These are phyloP conservation scores for Ascidia mentula DNA, from an alignment of 23 tunicate species.

Conservation along the genomic window DNA sequence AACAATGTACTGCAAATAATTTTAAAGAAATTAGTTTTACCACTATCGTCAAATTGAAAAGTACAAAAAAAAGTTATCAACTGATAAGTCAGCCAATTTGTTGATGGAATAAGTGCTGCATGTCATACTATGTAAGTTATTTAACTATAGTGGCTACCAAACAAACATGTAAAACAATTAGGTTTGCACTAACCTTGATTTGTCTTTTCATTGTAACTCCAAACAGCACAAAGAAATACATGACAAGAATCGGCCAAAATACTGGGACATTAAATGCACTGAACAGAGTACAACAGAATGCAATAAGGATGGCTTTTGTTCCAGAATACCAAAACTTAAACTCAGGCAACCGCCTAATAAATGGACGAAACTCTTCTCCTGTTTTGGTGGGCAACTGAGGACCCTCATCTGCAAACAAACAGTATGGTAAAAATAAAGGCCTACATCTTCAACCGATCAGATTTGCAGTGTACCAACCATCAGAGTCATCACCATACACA, in stretches of 20 bases:
- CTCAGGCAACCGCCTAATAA: constrained; percentile 91
- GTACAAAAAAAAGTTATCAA: too few species aligned
- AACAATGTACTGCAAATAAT: background rate
- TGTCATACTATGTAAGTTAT: too few species aligned
- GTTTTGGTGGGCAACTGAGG: constrained; percentile 83
- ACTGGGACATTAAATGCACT: constrained; percentile 94
- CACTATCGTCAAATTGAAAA: too few species aligned
- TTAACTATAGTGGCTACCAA: too few species aligned
- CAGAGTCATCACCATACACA: constrained; percentile 88
- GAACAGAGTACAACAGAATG: constrained; percentile 78
- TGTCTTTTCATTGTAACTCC: constrained; percentile 97
- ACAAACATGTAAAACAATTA: too few species aligned
- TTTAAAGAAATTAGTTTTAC: too few species aligned
- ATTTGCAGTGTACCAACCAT: too few species aligned
- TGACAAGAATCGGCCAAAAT: constrained; percentile 99
- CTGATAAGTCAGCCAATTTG: too few species aligned
- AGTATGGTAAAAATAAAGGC: too few species aligned
- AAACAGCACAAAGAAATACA: constrained; percentile 95
- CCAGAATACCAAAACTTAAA: constrained; percentile 94
- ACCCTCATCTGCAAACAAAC: constrained; percentile 57
- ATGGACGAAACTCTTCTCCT: constrained; percentile 88
- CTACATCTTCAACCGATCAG: too few species aligned
- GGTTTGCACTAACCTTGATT: constrained; percentile 70
- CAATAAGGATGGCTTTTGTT: constrained; percentile 67
- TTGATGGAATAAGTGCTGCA: too few species aligned